phyloP scores from a whole-genome alignment of 1,140 invertebrate species.

The Drosophila fuyamai region DNA sequence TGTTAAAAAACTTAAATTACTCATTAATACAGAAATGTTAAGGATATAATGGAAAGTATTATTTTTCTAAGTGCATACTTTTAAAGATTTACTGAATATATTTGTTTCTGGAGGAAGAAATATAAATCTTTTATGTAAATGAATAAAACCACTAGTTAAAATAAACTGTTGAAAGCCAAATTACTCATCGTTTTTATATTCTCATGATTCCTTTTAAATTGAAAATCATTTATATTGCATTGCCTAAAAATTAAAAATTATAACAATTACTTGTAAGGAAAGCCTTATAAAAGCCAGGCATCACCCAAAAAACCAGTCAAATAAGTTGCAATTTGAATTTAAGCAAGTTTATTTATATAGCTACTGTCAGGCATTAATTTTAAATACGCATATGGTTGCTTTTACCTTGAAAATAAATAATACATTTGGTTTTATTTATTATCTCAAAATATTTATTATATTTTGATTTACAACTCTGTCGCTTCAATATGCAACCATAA shows the following conservation, averaged over 20 bases:
- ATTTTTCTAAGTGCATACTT: too few species aligned
- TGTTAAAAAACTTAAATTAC: too few species aligned
- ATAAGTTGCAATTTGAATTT: slow-evolving; percentile 1
- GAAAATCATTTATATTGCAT: background rate
- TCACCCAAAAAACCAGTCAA: background rate
- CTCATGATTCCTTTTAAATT: background rate
- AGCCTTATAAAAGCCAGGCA: too few species aligned
- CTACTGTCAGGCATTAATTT: slow-evolving; percentile 20
- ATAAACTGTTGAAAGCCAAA: background rate
- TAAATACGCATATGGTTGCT: slow-evolving; percentile 2
- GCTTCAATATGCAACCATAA: slow-evolving; percentile 21
- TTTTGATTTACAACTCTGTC: slow-evolving; percentile 30
- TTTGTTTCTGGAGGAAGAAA: too few species aligned
- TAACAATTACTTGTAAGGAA: too few species aligned
- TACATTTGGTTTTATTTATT: slow-evolving; percentile 1
- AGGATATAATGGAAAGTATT: too few species aligned
- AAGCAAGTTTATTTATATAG: slow-evolving; percentile 14
- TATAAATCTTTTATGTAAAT: too few species aligned
- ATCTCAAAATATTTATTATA: background rate
- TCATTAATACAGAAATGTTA: too few species aligned
- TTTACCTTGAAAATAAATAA: background rate
- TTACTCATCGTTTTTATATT: background rate
- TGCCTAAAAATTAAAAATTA: too few species aligned
- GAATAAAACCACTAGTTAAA: background rate
- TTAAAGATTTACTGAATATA: too few species aligned